phyloP scores from a whole-genome alignment of 1,140 invertebrate genomes.

The Caenorhabditis brenneri region DNA sequence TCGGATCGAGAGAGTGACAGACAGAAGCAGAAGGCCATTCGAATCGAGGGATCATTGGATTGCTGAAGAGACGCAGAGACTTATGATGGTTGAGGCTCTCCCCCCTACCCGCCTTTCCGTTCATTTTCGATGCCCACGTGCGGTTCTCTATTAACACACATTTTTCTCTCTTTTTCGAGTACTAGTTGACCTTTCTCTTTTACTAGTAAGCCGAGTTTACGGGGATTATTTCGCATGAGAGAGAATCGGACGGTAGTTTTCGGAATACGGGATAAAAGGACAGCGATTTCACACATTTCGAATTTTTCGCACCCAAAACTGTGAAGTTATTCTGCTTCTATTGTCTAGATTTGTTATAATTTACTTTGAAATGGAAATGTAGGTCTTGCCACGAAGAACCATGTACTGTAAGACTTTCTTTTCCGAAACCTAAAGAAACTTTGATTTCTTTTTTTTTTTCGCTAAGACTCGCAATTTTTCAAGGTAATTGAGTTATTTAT shows the following conservation, averaged over 20 bases:
- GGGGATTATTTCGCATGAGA: background rate
- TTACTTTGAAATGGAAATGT: no score
- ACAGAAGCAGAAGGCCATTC: background rate
- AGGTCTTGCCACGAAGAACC: no score
- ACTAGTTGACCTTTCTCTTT: background rate
- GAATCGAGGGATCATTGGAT: background rate
- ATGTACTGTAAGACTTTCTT: no score
- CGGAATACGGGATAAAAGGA: background rate
- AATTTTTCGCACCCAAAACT: no score
- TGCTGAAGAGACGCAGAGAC: background rate
- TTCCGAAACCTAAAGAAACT: no score
- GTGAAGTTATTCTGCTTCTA: no score
- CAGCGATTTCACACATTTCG: no score
- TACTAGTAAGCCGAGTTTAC: no score
- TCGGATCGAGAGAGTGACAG: background rate
- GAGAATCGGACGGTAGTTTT: background rate
- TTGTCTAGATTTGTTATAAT: no score
- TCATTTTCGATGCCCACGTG: constrained; percentile 33
- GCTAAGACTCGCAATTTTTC: no score
- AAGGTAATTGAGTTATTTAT: no score
- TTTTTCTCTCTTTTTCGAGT: background rate
- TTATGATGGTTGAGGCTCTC: constrained; percentile 29
- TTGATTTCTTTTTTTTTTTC: no score
- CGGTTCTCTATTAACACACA: background rate
- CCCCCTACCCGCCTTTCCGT: background rate